A percentile compares a stretch with the other conserved stretches of the same genome.
Conservation (phyloP, 1,140 invertebrate genomes). For the Druon quercuslanigerum region DNA sequence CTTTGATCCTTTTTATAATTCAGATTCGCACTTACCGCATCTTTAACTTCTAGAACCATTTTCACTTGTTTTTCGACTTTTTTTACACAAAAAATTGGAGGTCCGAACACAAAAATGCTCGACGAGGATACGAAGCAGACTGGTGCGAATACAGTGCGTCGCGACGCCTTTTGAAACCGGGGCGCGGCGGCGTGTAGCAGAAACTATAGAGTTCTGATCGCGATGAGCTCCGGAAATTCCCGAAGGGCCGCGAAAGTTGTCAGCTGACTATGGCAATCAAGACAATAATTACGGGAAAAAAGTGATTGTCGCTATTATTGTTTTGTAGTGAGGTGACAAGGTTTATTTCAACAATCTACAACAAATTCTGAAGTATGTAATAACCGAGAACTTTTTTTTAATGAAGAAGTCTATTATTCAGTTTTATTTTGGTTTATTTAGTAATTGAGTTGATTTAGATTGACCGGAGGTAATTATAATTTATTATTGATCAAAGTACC, state of each 20-base stretch:
- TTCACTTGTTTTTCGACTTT: not conserved
- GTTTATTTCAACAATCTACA: no score
- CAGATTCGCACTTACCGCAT: not conserved
- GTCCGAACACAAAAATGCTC: not conserved
- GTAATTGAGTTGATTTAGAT: no score
- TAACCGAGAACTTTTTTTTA: no score
- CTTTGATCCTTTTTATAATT: not conserved
- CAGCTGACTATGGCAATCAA: not conserved
- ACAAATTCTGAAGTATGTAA: no score
- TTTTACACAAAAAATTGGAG: not conserved
- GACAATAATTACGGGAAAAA: not conserved
- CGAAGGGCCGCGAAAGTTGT: not conserved
- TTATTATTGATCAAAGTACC: no score
- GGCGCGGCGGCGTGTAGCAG: constrained; percentile 10
- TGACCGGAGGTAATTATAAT: no score
- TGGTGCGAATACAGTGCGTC: not conserved
- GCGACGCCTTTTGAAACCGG: constrained; percentile 8
- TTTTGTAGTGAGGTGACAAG: no score
- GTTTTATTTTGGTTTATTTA: no score
- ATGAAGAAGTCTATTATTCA: no score
- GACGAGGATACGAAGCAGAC: not conserved
- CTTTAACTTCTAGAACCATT: constrained; percentile 24
- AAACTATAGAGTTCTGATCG: not conserved
- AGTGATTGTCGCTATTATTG: no score
- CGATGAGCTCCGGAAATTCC: constrained; percentile 3